Evolutionary conservation across 2,888 invertebrate genomes (phyloP), one percentile per base, ranked within the genome.

Genomic region (Caenorhabditis sinica): DNA sequence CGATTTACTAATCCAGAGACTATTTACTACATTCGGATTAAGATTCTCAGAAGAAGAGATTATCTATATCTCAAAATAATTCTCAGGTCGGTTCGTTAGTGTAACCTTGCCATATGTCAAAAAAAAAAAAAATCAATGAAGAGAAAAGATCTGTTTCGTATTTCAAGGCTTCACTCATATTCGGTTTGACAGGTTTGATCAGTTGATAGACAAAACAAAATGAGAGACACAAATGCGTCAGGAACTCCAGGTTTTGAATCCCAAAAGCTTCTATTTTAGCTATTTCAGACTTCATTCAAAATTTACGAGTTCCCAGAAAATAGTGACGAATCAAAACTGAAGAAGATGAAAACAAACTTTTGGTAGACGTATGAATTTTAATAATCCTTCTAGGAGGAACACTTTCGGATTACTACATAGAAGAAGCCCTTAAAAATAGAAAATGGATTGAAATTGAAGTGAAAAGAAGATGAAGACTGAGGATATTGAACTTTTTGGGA

Each of bases 311-410:
- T 63, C 63, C 6, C 11, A 63, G 23, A 28, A 17, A 72, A 45
- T 30, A 45, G 43, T 45, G 23, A 36, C 23, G n/a, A 58, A 45
- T 40, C 61, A 40, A 30, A 15, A 40, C 9, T 20, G 40, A 40
- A 51, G 20, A 68, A 28, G 6, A 43, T 43, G 17, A 25, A 61
- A 20, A 49, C 45, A 33, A 45, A 40, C 9, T 66, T 30, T 40
- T 9, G n/a, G 56, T 9, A 69, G 69, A 73, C 61, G 51, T 61
- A 15, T 28, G 28, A 28, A 65, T 65, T 65, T 65, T 45, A 61
- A 73, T 73, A 49, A 61, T 73, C 61, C 23, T 5, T 58, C 73
- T 17, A 60, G 17, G n/a, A 11, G 25, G 71, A 72, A 72, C 71
- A 28, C 71, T 71, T 71, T 43, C 17, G 40, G 58, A 58, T 58